Base-by-base conservation (phyloP, 1,140 invertebrate species). In the Zaprionus taronus region DNA sequence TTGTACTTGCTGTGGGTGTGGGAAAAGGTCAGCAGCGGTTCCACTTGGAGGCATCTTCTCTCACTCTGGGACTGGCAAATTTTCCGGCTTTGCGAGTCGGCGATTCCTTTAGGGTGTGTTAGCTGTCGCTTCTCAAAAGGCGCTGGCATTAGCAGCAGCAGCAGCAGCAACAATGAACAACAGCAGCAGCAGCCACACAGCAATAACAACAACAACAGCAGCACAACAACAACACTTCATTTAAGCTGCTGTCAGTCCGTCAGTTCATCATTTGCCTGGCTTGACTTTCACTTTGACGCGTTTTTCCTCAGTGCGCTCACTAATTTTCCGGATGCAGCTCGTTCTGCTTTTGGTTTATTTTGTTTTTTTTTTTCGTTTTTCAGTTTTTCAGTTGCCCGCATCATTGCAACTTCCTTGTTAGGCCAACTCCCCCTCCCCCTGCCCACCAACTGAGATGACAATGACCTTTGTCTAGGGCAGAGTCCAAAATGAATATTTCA, bases 301-400 rank as follows among this genome's bases (percentile, higher is more conserved):
- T 77, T 86, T 81, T 80, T 83, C 78, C 79, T 80, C 82, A 85
- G 66, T 81, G 79, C 79, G 79, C 79, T 85, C 83, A 83, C 83
- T 87, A 77, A 87, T 83, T 86, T 85, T 87, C 83, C 83, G 83
- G 83, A 86, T 87, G 83, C 83, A 86, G 83, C 66, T 83, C 69
- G 69, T 86, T 73, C 73, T 72, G 49, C 41, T 55, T 47, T 56
- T 34, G 41, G 56, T 64, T 60, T 41, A n/a, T 47, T 65, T 60
- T 41, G 12, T 47, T 65, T 17, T n/a, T 15, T 31, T 28, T 17
- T n/a, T 15, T 34, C 31, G 9, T 34, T 17, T n/a, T 15, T 49
- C 17, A 28, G 44, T 34, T 51, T 51, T 69, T 20, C 26, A 31
- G 17, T 17, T 71, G 60, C 72, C 72, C 72, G 67, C 72, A 75